Percentiles rank a stretch among this genome's conserved stretches.
These are phyloP conservation scores for Stigmatopora nigra DNA, from an alignment of 2,113 vertebrate genomes.

Conservation along the genomic window DNA sequence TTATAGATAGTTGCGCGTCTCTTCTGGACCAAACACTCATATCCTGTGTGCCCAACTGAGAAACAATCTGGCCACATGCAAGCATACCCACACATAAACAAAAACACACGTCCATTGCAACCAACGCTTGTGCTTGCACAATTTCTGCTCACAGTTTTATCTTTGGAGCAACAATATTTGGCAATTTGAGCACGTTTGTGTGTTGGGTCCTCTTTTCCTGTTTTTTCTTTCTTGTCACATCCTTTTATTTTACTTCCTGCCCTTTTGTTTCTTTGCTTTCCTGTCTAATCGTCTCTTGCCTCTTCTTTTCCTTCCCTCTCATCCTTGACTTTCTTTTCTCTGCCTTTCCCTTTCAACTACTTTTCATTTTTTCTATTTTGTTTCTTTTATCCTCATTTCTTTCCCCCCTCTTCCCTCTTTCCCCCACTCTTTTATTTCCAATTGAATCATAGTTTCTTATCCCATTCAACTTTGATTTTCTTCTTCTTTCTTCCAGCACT, in stretches of 20 bases:
- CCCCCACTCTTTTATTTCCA: neutral
- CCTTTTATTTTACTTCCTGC: neutral
- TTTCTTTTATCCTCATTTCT: neutral
- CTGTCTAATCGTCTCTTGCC: constrained; percentile 3
- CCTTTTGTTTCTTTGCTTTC: neutral
- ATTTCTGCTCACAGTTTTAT: neutral
- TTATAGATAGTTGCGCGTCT: neutral
- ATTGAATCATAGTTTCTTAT: neutral
- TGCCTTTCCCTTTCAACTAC: constrained; percentile 1
- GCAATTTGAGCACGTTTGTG: neutral
- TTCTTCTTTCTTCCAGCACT: neutral
- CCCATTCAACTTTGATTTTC: no score
- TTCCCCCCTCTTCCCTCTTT: neutral
- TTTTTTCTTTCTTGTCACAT: neutral
- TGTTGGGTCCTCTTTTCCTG: neutral
- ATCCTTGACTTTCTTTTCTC: neutral
- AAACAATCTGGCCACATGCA: constrained; percentile 1
- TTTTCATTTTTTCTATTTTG: no score
- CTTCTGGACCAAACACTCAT: neutral
- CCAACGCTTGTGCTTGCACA: neutral
- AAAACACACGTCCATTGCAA: neutral
- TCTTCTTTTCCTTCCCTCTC: neutral
- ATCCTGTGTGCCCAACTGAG: constrained; percentile 6
- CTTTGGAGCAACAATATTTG: neutral
- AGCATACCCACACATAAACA: neutral